Base-by-base conservation (phyloP, 1,140 invertebrate species). In the Laodelphax striatellus region DNA sequence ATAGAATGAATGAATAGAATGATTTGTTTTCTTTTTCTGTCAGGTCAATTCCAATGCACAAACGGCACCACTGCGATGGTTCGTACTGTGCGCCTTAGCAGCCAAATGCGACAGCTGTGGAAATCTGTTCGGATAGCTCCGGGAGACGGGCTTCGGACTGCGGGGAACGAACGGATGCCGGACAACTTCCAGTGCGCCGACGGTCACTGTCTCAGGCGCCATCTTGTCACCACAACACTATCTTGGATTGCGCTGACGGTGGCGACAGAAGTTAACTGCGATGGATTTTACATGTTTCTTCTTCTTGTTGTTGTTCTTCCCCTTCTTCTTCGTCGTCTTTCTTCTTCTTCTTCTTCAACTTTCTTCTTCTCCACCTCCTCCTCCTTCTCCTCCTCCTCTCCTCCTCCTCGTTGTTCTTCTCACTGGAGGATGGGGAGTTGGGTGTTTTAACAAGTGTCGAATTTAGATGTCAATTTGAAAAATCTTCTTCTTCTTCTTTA, bases 171-270 rank as follows among this genome's bases (percentile, higher is more conserved):
- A 79, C 57, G 71, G 73, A 22, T 84, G 82, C 77, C 74, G 14
- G 77, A 77, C 41, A 83, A 82, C 62, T 84, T 83, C 71, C 72
- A 80, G 66, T 90, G 87, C 68, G 69, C 71, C 4, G 85, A 77
- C 71, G 85, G 86, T 14, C 80, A 84, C 65, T 91, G 88, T 67
- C 78, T 91, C 16, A 82, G 79, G 62, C 70, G 81, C 59, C 75
- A 83, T 64, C 74, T 86, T 21, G 83, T 87, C 10, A n/a, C n/a
- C 92, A 88, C 71, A 86, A 92, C 73, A 81, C 82, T 31, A 84
- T 84, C 53, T 69, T 74, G 0, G 81, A 86, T 63, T 90, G 87
- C 67, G 76, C 78, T 43, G 87, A 89, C 67, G 77, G 79, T 6
- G 83, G 79, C 62, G 87, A 90, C 70, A n/a, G 87, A 90, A 76